A percentile compares a stretch with the other conserved stretches of the same genome.
Evolutionary conservation across 2,888 invertebrate species (phyloP).

Genomic region (Pyrrhosoma nymphula): DNA sequence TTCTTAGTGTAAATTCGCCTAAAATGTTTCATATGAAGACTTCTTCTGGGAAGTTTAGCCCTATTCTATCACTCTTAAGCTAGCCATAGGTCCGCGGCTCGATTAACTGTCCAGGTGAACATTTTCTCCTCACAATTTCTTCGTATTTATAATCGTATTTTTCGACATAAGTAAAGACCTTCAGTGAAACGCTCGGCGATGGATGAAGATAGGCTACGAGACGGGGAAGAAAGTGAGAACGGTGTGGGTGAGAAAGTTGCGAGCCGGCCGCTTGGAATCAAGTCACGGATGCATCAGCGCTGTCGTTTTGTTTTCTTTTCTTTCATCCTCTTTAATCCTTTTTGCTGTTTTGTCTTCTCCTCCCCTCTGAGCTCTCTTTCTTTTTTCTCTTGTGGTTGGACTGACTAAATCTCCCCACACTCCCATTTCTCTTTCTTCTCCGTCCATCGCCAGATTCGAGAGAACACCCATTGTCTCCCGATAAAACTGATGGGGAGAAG

Average conservation of each 20-base stretch:
- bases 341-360: background rate
- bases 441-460: background rate
- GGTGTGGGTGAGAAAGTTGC: background rate
- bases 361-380: background rate
- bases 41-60: too few species aligned
- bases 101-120: too few species aligned
- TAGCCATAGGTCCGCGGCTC: too few species aligned
- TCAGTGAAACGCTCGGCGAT: background rate
- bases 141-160: too few species aligned
- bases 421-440: background rate
- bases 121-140: too few species aligned
- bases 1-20: too few species aligned
- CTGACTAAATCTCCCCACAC: background rate
- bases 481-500: background rate
- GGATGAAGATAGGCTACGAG: background rate
- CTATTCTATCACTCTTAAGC: too few species aligned
- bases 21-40: too few species aligned
- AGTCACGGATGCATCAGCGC: background rate
- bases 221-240: background rate
- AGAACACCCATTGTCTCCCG: constrained; percentile 7
- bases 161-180: too few species aligned
- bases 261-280: background rate
- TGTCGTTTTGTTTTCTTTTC: background rate
- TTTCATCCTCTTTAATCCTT: background rate
- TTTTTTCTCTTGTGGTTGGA: background rate